A percentile compares a stretch with the other conserved stretches of the same genome.
Conservation (phyloP, 2,888 invertebrate species). For the Drosophila suboccidentalis region DNA sequence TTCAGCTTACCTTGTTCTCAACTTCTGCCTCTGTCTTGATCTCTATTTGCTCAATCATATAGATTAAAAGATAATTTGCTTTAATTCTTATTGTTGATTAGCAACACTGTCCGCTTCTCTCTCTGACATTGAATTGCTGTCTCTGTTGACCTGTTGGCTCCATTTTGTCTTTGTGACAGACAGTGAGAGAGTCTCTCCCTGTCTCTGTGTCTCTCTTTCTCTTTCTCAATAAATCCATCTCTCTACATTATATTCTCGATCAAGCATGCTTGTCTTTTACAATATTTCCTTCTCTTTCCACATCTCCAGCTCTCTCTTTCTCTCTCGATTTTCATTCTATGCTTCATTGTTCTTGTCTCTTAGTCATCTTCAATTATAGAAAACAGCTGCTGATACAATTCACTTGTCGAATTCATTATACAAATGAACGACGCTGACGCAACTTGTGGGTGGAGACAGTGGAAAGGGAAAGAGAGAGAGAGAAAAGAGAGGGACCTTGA, state of each 20-base stretch:
- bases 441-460: conserved; percentile 3
- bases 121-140: background rate
- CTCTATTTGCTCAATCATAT: no score
- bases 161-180: background rate
- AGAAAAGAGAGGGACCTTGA: background rate
- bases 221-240: background rate
- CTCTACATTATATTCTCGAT: background rate
- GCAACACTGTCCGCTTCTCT: background rate
- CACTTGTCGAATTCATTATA: conserved; percentile 69
- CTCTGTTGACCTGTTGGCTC: background rate
- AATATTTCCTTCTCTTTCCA: background rate
- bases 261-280: background rate
- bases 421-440: conserved; percentile 55
- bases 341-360: conserved; percentile 20
- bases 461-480: background rate
- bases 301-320: background rate
- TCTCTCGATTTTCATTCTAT: background rate
- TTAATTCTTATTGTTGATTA: background rate
- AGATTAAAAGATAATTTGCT: no score
- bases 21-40: background rate
- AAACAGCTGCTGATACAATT: conserved; percentile 60
- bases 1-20: no score
- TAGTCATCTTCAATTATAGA: conserved; percentile 50
- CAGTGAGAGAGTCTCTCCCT: background rate
- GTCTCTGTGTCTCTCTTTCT: background rate